Percentiles rank a stretch among this genome's conserved stretches.
Evolutionary conservation across 2,113 vertebrate species (phyloP).

Genomic region (Ancistrus triradiatus): DNA sequence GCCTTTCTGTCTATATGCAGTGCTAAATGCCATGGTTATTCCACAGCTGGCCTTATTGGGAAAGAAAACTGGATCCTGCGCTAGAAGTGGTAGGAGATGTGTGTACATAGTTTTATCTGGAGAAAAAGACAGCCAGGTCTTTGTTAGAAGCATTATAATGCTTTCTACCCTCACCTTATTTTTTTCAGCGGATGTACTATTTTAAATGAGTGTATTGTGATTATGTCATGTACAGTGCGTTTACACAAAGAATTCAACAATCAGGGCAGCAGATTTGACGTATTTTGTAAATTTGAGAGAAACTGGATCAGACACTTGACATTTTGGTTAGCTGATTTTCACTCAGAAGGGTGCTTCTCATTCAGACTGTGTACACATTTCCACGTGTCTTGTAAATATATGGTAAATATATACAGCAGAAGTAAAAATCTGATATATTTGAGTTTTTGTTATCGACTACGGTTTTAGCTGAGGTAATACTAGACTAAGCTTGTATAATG

Average conservation of each 20-base stretch:
- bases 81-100: not conserved
- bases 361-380: constrained; percentile 56
- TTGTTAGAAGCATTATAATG: constrained; percentile 24
- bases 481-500: constrained; percentile 58
- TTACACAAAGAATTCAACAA: constrained; percentile 72
- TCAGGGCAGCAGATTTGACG: constrained; percentile 65
- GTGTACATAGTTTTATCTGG: constrained; percentile 36
- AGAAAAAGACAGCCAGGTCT: constrained; percentile 25
- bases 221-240: constrained; percentile 64
- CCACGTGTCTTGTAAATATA: constrained; percentile 67
- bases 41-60: constrained; percentile 19
- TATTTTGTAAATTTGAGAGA: constrained; percentile 49
- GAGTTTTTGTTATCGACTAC: constrained; percentile 47
- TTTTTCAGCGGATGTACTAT: constrained; percentile 39
- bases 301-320: constrained; percentile 74
- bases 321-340: constrained; percentile 53
- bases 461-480: constrained; percentile 57
- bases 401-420: constrained; percentile 57
- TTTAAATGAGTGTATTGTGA: constrained; percentile 37
- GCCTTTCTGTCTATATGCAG: constrained; percentile 19
- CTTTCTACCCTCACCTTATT: constrained; percentile 40
- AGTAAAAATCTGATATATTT: constrained; percentile 58
- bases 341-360: constrained; percentile 61
- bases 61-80: constrained; percentile 34
- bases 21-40: constrained; percentile 19